Percentiles rank a stretch among this genome's conserved stretches.
These are phyloP conservation scores for Morphnarchus princeps DNA, from an alignment of 2,113 vertebrate species.

Conservation along the genomic window DNA sequence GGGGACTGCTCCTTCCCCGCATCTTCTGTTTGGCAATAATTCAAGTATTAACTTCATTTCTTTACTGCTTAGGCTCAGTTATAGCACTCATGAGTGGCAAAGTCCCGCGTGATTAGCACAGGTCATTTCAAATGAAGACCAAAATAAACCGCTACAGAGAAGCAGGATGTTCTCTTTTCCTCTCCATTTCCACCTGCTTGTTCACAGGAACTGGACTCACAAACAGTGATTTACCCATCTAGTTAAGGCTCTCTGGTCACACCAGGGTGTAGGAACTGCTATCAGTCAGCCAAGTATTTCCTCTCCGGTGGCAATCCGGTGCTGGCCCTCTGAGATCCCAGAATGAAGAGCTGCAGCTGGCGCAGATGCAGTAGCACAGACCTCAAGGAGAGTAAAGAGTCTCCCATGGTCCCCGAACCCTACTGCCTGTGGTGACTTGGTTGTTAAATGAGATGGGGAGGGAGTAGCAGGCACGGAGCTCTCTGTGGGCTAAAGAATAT, in stretches of 20 bases:
- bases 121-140: neutral
- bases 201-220: neutral
- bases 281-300: neutral
- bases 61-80: neutral
- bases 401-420: neutral
- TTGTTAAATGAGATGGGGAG: accelerated
- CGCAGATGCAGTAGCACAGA: neutral
- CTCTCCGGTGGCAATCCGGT: neutral
- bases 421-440: neutral
- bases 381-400: neutral
- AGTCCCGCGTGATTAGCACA: accelerated
- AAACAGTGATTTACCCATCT: neutral
- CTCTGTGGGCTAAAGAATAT: neutral
- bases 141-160: neutral
- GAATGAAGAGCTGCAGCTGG: neutral
- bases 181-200: neutral
- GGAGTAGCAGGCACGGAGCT: accelerated
- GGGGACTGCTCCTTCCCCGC: neutral
- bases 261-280: neutral
- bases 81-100: neutral
- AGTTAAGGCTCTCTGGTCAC: neutral
- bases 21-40: neutral
- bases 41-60: neutral
- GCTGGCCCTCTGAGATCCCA: neutral
- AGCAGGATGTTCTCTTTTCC: neutral